A percentile compares a stretch with the other conserved stretches of the same genome.
phyloP scores from a whole-genome alignment of 2,888 invertebrate species.

The Malachius bipustulatus region DNA sequence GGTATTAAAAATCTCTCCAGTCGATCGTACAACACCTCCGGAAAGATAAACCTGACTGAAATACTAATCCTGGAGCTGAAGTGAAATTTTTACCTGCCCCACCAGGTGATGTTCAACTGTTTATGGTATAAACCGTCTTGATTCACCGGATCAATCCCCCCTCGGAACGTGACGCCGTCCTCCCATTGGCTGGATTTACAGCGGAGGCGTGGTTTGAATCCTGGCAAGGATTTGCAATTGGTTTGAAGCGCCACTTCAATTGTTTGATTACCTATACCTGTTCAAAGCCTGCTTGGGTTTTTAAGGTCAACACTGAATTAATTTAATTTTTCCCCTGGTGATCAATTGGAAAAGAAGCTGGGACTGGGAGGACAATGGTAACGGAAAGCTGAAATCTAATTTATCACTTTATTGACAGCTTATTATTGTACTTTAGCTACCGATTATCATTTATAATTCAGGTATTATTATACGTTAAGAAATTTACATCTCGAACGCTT shows the following conservation, averaged over 20 bases:
- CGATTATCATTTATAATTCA: constrained; percentile 1
- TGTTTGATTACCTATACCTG: neutral
- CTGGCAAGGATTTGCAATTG: neutral
- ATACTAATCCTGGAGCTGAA: neutral
- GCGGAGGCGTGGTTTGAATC: neutral
- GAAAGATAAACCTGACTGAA: neutral
- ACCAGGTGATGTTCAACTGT: constrained; percentile 1
- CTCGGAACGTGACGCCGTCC: neutral
- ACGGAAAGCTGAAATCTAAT: constrained; percentile 2
- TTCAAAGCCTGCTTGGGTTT: neutral
- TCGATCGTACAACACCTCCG: constrained; percentile 1
- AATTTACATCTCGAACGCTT: too few relatives aligned
- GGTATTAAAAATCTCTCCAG: too few relatives aligned
- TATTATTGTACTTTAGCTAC: neutral
- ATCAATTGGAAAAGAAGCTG: too few relatives aligned
- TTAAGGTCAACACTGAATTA: constrained; percentile 1
- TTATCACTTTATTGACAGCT: constrained; percentile 2
- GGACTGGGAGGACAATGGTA: neutral
- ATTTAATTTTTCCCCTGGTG: neutral
- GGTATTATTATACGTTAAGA: too few relatives aligned
- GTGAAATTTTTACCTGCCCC: constrained; percentile 3
- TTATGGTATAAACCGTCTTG: neutral
- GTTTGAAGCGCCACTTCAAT: neutral
- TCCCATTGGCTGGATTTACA: neutral
- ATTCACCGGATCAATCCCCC: neutral